Evolutionary conservation across 2,113 vertebrate genomes (phyloP).

Genomic region (Galemys pyrenaicus): DNA sequence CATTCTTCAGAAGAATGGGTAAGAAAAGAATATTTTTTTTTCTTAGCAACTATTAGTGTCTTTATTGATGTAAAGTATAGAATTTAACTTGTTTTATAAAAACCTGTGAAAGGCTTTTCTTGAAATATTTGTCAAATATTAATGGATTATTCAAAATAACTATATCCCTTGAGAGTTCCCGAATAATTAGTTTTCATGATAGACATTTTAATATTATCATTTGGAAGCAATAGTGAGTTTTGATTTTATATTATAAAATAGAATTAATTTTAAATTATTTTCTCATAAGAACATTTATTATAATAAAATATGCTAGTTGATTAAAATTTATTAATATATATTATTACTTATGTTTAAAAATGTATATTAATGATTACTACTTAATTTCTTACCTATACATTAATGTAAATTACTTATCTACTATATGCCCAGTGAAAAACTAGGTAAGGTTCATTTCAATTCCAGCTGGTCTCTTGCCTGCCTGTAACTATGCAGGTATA

Average conservation of each 20-base stretch:
- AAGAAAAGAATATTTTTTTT: neutral
- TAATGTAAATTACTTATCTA: neutral
- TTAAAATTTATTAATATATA: neutral
- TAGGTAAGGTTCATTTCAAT: neutral
- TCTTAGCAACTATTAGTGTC: neutral
- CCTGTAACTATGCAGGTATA: too few relatives aligned
- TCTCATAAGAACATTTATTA: neutral
- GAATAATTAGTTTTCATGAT: neutral
- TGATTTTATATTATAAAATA: neutral
- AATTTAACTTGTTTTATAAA: neutral
- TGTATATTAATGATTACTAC: neutral
- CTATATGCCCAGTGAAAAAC: neutral
- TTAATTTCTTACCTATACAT: neutral
- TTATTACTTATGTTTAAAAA: neutral
- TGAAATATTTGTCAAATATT: neutral
- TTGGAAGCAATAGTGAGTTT: neutral
- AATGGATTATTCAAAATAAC: neutral
- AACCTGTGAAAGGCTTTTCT: neutral
- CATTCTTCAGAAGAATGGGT: neutral
- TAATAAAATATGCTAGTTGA: neutral
- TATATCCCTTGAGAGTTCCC: neutral
- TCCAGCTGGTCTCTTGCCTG: too few relatives aligned
- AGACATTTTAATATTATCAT: neutral
- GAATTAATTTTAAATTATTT: conserved; percentile 25
- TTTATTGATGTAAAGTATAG: neutral